A percentile compares a stretch with the other conserved stretches of the same genome.
Evolutionary conservation across 2,888 invertebrate species (phyloP).

Genomic region (Pristionchus fissidentatus): DNA sequence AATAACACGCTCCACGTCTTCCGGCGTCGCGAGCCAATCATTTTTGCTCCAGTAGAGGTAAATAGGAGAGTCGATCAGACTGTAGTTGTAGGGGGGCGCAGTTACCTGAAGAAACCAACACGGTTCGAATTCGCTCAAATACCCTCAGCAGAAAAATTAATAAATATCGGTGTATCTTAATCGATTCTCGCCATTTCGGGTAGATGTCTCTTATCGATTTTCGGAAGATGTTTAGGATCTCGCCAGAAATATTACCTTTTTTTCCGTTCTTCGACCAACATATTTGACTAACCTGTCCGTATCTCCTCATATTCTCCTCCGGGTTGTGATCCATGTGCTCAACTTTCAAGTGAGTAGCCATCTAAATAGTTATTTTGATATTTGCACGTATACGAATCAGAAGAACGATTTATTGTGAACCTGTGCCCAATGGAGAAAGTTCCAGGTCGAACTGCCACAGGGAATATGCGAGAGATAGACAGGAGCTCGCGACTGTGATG

Average conservation of each 20-base stretch:
- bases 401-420: background rate
- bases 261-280: too few species aligned
- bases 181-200: too few species aligned
- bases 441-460: background rate
- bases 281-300: background rate
- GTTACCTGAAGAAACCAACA: too few species aligned
- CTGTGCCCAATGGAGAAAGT: background rate
- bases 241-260: too few species aligned
- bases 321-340: conserved; percentile 20
- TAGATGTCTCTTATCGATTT: too few species aligned
- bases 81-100: conserved; percentile 10
- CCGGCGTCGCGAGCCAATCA: background rate
- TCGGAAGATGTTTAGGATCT: too few species aligned
- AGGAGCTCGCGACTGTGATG: background rate
- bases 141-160: background rate
- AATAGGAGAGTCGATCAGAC: background rate
- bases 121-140: too few species aligned
- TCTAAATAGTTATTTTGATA: background rate
- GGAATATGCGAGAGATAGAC: background rate
- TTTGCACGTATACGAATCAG: background rate
- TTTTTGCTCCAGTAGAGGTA: conserved; percentile 24
- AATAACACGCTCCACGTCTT: background rate
- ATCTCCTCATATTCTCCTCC: background rate
- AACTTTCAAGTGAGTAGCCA: background rate
- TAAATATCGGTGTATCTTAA: background rate